These are phyloP conservation scores for Eristalis arbustorum DNA, from an alignment of 2,888 invertebrate species.

Conservation along the genomic window DNA sequence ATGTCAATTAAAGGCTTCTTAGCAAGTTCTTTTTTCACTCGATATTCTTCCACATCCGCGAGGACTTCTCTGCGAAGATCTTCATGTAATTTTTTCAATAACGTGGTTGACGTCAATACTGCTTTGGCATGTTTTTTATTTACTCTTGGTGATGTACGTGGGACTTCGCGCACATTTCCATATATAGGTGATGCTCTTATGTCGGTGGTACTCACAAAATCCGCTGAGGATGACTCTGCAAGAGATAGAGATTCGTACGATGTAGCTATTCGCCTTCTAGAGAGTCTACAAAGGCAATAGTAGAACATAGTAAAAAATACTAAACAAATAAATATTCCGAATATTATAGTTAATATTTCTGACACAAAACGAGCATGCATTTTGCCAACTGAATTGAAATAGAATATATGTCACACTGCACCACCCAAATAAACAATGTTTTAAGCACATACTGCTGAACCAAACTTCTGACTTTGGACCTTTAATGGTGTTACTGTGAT, in stretches of 20 bases:
- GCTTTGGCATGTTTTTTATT: slow-evolving; percentile 59
- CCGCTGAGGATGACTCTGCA: slow-evolving; percentile 51
- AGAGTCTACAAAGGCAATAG: slow-evolving; percentile 36
- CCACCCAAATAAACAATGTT: not conserved
- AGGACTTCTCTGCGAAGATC: slow-evolving; percentile 75
- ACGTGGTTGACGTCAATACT: slow-evolving; percentile 64
- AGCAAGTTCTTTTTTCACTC: slow-evolving; percentile 72
- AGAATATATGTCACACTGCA: not conserved
- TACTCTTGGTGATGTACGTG: slow-evolving; percentile 26
- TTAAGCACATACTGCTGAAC: not conserved
- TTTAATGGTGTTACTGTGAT: not conserved
- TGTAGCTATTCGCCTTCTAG: slow-evolving; percentile 13
- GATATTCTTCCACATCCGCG: slow-evolving; percentile 75
- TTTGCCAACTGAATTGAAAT: slow-evolving; percentile 16
- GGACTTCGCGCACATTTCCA: slow-evolving; percentile 8
- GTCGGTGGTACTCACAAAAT: slow-evolving; percentile 2
- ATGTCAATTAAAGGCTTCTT: slow-evolving; percentile 77
- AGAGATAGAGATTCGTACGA: slow-evolving; percentile 50
- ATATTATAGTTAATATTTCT: slow-evolving; percentile 8
- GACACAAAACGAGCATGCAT: slow-evolving; percentile 34
- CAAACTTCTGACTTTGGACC: not conserved
- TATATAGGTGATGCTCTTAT: slow-evolving; percentile 14
- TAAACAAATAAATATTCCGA: slow-evolving; percentile 29
- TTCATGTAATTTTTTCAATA: slow-evolving; percentile 75
- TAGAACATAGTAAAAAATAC: slow-evolving; percentile 30